These are phyloP conservation scores for Oriolus oriolus DNA, from an alignment of 2,113 vertebrate genomes.

Conservation along the genomic window DNA sequence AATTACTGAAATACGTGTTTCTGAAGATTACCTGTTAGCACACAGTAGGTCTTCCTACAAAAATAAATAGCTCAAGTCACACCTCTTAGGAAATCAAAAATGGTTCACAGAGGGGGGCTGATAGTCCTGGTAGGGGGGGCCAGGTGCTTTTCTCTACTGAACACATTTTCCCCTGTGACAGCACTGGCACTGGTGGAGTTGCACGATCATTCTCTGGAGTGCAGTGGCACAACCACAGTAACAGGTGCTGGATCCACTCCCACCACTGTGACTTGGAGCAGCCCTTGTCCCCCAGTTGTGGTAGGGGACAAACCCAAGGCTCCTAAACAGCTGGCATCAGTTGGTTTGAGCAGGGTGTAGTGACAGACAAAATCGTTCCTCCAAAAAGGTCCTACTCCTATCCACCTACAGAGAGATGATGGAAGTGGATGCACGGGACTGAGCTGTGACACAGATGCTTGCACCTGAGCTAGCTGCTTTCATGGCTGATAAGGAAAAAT, in stretches of 20 bases:
- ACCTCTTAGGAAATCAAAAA: background rate
- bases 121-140: background rate
- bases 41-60: background rate
- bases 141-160: background rate
- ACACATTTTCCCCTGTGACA: rapidly evolving
- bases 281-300: background rate
- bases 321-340: background rate
- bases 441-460: background rate
- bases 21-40: background rate
- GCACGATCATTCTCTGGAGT: rapidly evolving
- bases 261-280: background rate
- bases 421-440: background rate
- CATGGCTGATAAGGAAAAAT: background rate
- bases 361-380: background rate
- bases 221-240: background rate
- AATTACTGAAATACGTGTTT: background rate
- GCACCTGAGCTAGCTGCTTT: background rate
- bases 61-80: background rate
- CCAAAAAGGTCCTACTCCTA: background rate
- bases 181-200: background rate
- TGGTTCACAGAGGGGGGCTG: background rate
- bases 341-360: background rate
- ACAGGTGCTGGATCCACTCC: background rate
- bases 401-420: background rate
- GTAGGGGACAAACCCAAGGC: background rate